Base-by-base conservation (phyloP, 2,888 invertebrate species). In the Malacosoma neustria region DNA sequence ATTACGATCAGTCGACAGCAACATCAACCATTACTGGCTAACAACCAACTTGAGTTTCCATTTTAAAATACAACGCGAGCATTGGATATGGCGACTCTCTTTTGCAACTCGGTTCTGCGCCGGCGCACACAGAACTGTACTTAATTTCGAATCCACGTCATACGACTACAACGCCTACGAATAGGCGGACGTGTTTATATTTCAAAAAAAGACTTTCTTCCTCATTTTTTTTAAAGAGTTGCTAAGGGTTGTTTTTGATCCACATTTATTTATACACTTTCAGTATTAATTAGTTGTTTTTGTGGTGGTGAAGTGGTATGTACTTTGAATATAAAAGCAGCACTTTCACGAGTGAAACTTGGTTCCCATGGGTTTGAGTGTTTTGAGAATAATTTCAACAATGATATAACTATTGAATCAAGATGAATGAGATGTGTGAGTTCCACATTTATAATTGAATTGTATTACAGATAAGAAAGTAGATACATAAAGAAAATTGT, bases 351-450 rank as follows among this genome's bases (percentile, higher is more conserved):
- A 61, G 68, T 66, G 69, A 71, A 62, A 66, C 51, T 56, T 38
- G 46, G 49, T 57, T 69, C 69, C 56, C 68, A 66, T 57, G 59
- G 55, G 59, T 57, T 39, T 46, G 43, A 42, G 38, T 42, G 42
- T 47, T 22, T 22, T 22, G 22, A 22, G 22, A 22, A 22, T 9
- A 9, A 7, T 22, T 22, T 9, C 4, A 22, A 22, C 22, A 22
- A 22, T 22, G 22, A 6, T 22, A 5, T 22, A 9, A 22, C 22
- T 22, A 41, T 44, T 40, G 41, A 43, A 46, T 47, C 51, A 65
- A 62, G 61, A 73, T 73, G 70, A 66, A 73, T 64, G 76, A 77
- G 57, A 81, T 80, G 74, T 80, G 81, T 82, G 62, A 82, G 81
- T 81, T 22, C 6, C 9, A 2, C 22, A 22, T 22, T 22, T 4